Evolutionary conservation across 2,113 vertebrate genomes (phyloP), one percentile per base, ranked within the genome.

Genomic region (Xenopus borealis): DNA sequence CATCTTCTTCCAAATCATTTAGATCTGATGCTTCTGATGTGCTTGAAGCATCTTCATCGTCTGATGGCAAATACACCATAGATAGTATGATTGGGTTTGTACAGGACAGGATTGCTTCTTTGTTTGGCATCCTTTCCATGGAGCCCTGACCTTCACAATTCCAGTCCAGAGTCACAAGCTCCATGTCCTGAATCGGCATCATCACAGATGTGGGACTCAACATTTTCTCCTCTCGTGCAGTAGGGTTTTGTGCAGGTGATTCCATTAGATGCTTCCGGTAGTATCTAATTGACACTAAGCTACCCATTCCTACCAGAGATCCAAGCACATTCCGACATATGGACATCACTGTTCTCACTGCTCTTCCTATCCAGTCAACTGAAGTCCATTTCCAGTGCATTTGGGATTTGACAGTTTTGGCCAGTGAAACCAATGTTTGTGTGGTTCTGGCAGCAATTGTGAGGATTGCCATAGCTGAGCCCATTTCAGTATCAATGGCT

Each of bases 31-130:
- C 52, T 16, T 71, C 57, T 4, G 20, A 45, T 6, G 19, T 44
- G 57, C 44, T 47, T 14, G 16, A 47, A 13, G n/a, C n/a, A 44
- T 62, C 75, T 18, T 58, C 72, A 0, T 79, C 79, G 4, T 83
- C 78, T 0, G 59, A 55, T 10, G 83, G 80, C 1, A 14, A 19
- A 20, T 72, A 86, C 20, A 81, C 74, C 78, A 83, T 81, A 44
- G 82, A 65, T 18, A 69, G 53, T 40, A 80, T 17, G 3, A 79
- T 20, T 20, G 75, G 13, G 30, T 61, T 79, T 12, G 57, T 16
- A 18, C 20, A 2, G 7, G 30, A 9, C 23, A 55, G 0, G 4
- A n/a, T 5, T 27, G 20, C 1, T 10, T 47, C 19, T 23, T 12
- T 50, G n/a, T 1, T 16, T 2, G 57, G 11, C 27, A 55, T 65